Evolutionary conservation across 1,140 invertebrate genomes (phyloP), one percentile per base, ranked within the genome.

Genomic region (Caenorhabditis briggsae): DNA sequence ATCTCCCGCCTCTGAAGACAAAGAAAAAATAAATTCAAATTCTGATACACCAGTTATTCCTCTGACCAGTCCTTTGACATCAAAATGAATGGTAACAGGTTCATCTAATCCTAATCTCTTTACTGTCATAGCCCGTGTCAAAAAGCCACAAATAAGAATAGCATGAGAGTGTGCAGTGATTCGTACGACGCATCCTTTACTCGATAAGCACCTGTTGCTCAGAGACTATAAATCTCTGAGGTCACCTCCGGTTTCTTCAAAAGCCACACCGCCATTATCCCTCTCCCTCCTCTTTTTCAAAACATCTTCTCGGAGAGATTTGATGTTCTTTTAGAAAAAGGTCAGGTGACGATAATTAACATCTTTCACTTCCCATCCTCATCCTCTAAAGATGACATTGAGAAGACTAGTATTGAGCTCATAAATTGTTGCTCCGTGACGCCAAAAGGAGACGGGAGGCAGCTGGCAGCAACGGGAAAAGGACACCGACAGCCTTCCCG

Each of bases 301-400:
- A 78, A 78, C 70, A 78, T 18, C 41, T 33, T 33, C 33, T 33
- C 33, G 20, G 9, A 46, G 46, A 78, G 70, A 78, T 78, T 78
- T 78, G 46, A 78, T 78, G 70, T 78, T 78, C 46, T 78, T 20
- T 78, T 9, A 14, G 70, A 16, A 33, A 33, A 33, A 12, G 70
- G 70, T 78, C 70, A 78, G 70, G 70, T 78, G 70, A 78, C 70
- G 70, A 78, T 78, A 78, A 78, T 78, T 78, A 78, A 78, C 70
- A 78, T 78, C 70, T 78, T 53, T 50, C 46, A 33, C 33, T 33
- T 33, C 33, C 33, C 33, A 50, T n/a, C 5, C 43, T 20, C 3
- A 5, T 23, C 14, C 6, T 3, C 20, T 9, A 78, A 46, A 20
- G 70, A 78, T 50, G 46, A 78, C 70, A 78, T 78, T 50, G 43